A percentile compares a stretch with the other conserved stretches of the same genome.
Evolutionary conservation across 2,113 vertebrate species (phyloP).

Genomic region (Tetrax tetrax): DNA sequence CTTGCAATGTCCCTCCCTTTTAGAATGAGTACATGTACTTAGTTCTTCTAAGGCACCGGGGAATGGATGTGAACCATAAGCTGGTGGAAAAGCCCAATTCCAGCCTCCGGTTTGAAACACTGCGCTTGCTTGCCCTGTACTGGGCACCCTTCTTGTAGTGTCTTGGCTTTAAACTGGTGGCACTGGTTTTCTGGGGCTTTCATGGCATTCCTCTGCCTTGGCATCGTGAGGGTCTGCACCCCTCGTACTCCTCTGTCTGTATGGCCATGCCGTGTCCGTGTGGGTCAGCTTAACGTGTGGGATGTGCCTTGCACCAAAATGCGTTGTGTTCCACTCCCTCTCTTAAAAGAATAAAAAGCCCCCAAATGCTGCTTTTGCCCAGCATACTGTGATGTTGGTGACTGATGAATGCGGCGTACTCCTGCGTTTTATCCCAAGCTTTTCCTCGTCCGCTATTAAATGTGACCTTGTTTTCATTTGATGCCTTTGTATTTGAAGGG

Average conservation of each 20-base stretch:
- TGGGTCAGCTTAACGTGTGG: background rate
- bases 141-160: background rate
- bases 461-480: constrained; percentile 6
- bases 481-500: background rate
- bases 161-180: background rate
- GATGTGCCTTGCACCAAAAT: background rate
- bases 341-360: background rate
- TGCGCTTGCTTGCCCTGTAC: background rate
- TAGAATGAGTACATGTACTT: background rate
- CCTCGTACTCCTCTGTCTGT: background rate
- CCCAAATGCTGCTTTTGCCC: background rate
- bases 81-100: background rate
- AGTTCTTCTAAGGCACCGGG: background rate
- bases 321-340: background rate
- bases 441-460: constrained; percentile 1
- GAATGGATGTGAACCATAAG: background rate
- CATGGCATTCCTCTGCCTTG: background rate
- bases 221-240: background rate
- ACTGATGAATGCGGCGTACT: constrained; percentile 13
- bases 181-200: background rate
- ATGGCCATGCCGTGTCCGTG: fast-evolving
- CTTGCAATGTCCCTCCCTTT: background rate
- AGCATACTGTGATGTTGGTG: background rate
- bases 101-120: background rate
- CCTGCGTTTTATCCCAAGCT: constrained; percentile 17